These are phyloP conservation scores for Arctopsyche grandis DNA, from an alignment of 1,140 invertebrate species.

Conservation along the genomic window DNA sequence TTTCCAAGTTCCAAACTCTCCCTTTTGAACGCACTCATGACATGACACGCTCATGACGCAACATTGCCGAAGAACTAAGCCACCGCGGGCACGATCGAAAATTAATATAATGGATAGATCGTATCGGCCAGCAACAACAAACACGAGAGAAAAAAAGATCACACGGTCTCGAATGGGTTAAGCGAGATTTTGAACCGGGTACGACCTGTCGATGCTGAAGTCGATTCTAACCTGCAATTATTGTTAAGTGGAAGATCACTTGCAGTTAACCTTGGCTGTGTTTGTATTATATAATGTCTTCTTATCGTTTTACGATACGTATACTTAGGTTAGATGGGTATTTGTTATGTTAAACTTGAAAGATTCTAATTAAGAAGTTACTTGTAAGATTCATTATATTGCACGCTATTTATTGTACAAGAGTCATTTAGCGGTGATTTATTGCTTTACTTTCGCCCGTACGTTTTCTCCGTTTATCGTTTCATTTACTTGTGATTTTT, in stretches of 20 bases:
- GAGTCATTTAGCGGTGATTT: neutral
- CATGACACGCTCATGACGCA: slow-evolving; percentile 8
- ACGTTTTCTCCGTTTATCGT: neutral
- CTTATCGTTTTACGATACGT: too few species aligned
- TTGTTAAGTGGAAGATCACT: too few species aligned
- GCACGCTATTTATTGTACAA: neutral
- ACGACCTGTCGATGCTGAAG: neutral
- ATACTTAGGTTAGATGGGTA: too few species aligned
- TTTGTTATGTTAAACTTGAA: neutral
- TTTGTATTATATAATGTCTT: too few species aligned
- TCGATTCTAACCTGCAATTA: neutral
- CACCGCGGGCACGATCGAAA: slow-evolving; percentile 50
- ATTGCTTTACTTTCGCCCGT: slow-evolving; percentile 6
- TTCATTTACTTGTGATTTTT: too few species aligned
- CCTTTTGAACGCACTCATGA: neutral
- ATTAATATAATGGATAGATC: slow-evolving; percentile 51
- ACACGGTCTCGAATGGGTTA: neutral
- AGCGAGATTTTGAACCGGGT: neutral
- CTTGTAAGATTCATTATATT: neutral
- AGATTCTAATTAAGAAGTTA: slow-evolving; percentile 2
- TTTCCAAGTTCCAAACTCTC: neutral
- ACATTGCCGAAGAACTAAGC: slow-evolving; percentile 45
- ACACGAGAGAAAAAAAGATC: slow-evolving; percentile 41
- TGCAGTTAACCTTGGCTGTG: too few species aligned
- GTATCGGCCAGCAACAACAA: slow-evolving; percentile 49